Base-by-base conservation (phyloP, 1,140 invertebrate species). In the Plodia interpunctella region DNA sequence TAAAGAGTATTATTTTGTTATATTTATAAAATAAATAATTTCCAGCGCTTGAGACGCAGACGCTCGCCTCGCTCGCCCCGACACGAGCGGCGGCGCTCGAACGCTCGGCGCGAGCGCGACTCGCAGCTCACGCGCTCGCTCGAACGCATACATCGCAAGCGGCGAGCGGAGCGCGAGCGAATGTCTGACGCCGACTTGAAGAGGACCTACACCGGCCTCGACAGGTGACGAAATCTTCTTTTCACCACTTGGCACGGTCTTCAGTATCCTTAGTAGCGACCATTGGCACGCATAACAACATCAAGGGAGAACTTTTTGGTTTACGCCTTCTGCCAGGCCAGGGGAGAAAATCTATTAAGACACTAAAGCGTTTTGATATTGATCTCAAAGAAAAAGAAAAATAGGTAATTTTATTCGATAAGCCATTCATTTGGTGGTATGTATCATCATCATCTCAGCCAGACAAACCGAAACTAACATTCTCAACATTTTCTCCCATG, bases 121-220 rank as follows among this genome's bases (percentile, higher is more conserved):
- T 68, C 76, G 52, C 76, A 78, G 66, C 78, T 85, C 18, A 80
- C 81, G 3, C 76, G 88, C 60, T 90, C 88, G 59, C 76, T 90
- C n/a, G 88, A 89, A 74, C 72, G 88, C 20, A 89, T 90, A 55
- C 84, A 90, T 67, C 83, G 88, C 71, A 83, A 87, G 76, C 67
- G 83, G 11, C 78, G 81, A 25, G 71, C 76, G 8, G 79, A 78
- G 18, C 65, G 78, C 10, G 79, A 83, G 28, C 71, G 69, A n/a
- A 63, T 75, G 44, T 65, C 76, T 21, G 90, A 91, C 38, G 88
- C 89, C 49, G 91, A 92, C 52, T 90, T 93, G n/a, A 90, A 89
- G 51, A 81, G 88, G 53, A 93, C 92, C 0, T 93, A 93, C 80
- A 93, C 92, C 5, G 92, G 92, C 0, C 74, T 93, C 30, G 92